Conservation (phyloP, 2,797 vertebrate genomes). For the Odontamblyopus rebecca region DNA sequence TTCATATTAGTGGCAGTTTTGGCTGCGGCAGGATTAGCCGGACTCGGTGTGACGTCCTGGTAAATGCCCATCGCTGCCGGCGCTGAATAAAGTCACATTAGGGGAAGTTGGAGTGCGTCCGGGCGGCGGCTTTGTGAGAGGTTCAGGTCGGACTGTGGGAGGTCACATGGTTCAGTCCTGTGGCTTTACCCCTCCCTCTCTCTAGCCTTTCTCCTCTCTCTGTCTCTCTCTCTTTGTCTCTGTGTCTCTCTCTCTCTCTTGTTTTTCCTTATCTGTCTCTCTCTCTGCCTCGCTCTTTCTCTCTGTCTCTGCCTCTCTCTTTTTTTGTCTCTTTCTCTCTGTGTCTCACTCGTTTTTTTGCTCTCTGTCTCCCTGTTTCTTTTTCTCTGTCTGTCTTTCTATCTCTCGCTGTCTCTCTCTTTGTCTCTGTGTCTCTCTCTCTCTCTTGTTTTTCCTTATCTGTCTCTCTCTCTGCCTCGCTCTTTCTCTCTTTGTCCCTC, state of each 20-base stretch:
- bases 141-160: conserved; percentile 46
- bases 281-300: too few species aligned
- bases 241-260: too few species aligned
- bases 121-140: conserved; percentile 40
- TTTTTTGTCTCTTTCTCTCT: conserved; percentile 1
- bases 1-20: neutral
- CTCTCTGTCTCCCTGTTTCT: neutral
- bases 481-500: too few species aligned
- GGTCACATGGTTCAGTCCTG: conserved; percentile 59
- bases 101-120: conserved; percentile 11
- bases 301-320: neutral
- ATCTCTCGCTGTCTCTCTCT: too few species aligned
- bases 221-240: neutral
- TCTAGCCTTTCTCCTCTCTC: neutral
- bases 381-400: too few species aligned
- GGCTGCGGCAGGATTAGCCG: neutral
- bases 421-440: too few species aligned
- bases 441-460: too few species aligned
- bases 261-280: too few species aligned
- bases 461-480: too few species aligned
- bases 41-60: conserved; percentile 1
- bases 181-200: conserved; percentile 28
- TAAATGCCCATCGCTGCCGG: conserved; percentile 1
- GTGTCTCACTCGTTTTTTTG: neutral
- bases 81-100: neutral